Base-by-base conservation (phyloP, 2,888 invertebrate species). In the Orthosia gracilis region DNA sequence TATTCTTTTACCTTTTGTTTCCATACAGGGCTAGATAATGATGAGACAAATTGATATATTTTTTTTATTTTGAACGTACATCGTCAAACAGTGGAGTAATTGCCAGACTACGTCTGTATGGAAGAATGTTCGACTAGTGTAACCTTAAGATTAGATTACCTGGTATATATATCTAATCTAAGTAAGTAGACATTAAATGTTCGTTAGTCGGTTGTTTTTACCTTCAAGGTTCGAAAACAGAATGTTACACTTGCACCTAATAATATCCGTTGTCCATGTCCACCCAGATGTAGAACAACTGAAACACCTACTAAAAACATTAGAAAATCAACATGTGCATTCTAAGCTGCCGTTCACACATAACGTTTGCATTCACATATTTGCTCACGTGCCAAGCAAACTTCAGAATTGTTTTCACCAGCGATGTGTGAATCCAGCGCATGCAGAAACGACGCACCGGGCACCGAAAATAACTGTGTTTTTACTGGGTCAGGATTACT, bases 401-500 rank as follows among this genome's bases (percentile, higher is more conserved):
- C 64, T 68, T 62, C 52, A 74, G 59, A 54, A 63, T 57, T 67
- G 47, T 80, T 71, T 78, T 68, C 54, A 55, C 69, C 54, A 66
- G 1, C 49, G 52, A 68, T 54, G 63, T 77, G 83, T 63, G 67
- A 76, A 66, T 67, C 64, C 70, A 66, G 67, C 59, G 68, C 81
- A 69, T 65, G 40, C 67, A 69, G 47, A 55, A 67, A 58, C 45
- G 21, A 76, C 55, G 59, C 11, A 40, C n/a, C 21, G 62, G 66
- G 73, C 61, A 80, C 45, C 26, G 47, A 73, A 65, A 65, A 70
- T 87, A 85, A 87, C 84, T 83, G 87, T 80, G 59, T 67, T 71
- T 69, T 72, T 62, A 80, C 75, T 85, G 80, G 78, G 86, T 84
- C 84, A 84, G 82, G 78, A 85, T 76, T 72, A 71, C 65, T 85